Base-by-base conservation (phyloP, 1,140 invertebrate species). In the Caenorhabditis tropicalis region DNA sequence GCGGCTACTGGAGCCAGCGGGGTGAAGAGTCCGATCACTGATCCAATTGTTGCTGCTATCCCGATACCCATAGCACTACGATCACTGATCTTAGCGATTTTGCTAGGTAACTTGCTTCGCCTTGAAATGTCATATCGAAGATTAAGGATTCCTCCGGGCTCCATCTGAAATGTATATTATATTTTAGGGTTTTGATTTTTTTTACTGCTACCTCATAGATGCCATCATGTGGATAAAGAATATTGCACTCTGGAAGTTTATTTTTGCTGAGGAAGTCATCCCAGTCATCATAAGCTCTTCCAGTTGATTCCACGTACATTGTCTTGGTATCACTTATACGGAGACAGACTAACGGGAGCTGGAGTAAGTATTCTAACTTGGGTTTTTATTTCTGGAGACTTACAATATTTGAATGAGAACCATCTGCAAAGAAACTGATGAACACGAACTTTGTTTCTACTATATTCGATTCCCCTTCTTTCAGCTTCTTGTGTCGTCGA, bases 1-100 rank as follows among this genome's bases (percentile, higher is more conserved):
- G 65, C 65, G 10, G 65, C 65, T 3, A 74, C 65, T 15, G 65
- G 65, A 24, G 65, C 65, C 1, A 74, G 21, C 1, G 65, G 65
- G 3, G 65, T 74, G 9, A 74, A 74, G 2, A 74, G 65, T 21
- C 65, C 65, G 15, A 74, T 74, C 1, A 74, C 65, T 10, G 65
- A 74, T 9, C 65, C 65, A 24, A 74, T 74, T 16, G 65, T 74
- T 5, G 65, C 65, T 24, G 65, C 65, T 0, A 74, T 43, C 43
- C 65, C 65, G 24, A 74, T 74, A 46, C 65, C 65, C 65, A 74
- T 74, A 5, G 65, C 65, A 31, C 65, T 74, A 9, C 65, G 65
- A 4, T 74, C 65, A 46, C 65, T 74, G n/a, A 74, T 74, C 65
- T 74, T 74, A 24, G 65, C 65, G 43, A 74, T 74, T 43, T 43